These are phyloP conservation scores for Hafferia zeledoni DNA, from an alignment of 2,797 vertebrate species.

Conservation along the genomic window DNA sequence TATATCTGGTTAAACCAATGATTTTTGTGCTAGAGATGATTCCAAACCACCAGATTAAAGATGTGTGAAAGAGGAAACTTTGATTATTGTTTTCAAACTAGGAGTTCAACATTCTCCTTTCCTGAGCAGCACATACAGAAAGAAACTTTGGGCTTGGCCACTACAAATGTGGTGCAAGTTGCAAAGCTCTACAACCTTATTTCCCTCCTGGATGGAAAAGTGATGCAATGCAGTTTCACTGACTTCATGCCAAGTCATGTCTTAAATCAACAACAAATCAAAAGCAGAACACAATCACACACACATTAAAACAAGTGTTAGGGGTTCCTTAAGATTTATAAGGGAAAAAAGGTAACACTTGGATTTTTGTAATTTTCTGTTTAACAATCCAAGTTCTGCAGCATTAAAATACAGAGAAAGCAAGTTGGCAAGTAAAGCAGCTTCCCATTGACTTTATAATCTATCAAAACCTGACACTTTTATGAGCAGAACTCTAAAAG, in stretches of 20 bases:
- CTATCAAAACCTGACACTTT: slow-evolving; percentile 22
- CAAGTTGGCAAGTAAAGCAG: slow-evolving; percentile 16
- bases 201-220: slow-evolving; percentile 6
- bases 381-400: not conserved
- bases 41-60: not conserved
- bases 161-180: not conserved
- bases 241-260: slow-evolving; percentile 6
- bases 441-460: not conserved
- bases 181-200: not conserved
- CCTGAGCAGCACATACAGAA: not conserved
- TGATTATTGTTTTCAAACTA: not conserved
- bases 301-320: not conserved
- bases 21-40: not conserved
- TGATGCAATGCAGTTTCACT: not conserved
- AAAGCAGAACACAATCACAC: slow-evolving; percentile 21
- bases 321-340: not conserved
- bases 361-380: not conserved
- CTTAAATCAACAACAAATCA: slow-evolving; percentile 10
- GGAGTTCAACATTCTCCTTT: not conserved
- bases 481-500: slow-evolving; percentile 17
- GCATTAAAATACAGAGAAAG: slow-evolving; percentile 41
- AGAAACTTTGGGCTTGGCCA: not conserved
- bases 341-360: not conserved
- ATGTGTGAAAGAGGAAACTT: not conserved
- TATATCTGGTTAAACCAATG: rapidly evolving